Percentiles rank a stretch among this genome's conserved stretches.
Conservation (phyloP, 2,113 vertebrate genomes). For the Leucosticte australis region DNA sequence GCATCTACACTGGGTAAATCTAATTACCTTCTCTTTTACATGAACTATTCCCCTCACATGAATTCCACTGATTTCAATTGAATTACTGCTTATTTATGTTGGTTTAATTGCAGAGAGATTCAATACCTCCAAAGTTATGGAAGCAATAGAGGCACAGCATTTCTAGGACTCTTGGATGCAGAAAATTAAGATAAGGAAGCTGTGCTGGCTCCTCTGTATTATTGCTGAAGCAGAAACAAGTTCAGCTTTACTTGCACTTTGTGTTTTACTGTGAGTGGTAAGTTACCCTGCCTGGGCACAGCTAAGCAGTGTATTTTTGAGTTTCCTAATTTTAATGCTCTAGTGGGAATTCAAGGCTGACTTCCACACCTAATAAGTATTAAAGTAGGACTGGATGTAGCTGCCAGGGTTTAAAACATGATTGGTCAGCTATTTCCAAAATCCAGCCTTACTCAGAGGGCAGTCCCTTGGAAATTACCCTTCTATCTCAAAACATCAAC, state of each 20-base stretch:
- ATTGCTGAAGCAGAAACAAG: not conserved
- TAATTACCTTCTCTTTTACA: not conserved
- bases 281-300: not conserved
- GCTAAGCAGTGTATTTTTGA: not conserved
- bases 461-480: not conserved
- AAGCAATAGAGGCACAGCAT: not conserved
- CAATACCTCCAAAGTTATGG: not conserved
- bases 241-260: not conserved
- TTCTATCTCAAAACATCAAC: not conserved
- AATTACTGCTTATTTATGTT: slow-evolving; percentile 12
- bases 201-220: not conserved
- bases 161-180: not conserved
- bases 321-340: not conserved
- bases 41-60: not conserved
- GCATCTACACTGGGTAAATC: not conserved
- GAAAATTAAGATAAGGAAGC: not conserved
- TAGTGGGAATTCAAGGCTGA: not conserved
- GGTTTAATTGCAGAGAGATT: not conserved
- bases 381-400: not conserved
- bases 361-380: not conserved
- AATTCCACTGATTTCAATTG: slow-evolving; percentile 7
- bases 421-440: not conserved
- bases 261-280: not conserved
- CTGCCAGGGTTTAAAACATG: not conserved
- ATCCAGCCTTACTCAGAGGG: not conserved